phyloP scores from a whole-genome alignment of 2,888 invertebrate genomes.

The Clitarchus hookeri region DNA sequence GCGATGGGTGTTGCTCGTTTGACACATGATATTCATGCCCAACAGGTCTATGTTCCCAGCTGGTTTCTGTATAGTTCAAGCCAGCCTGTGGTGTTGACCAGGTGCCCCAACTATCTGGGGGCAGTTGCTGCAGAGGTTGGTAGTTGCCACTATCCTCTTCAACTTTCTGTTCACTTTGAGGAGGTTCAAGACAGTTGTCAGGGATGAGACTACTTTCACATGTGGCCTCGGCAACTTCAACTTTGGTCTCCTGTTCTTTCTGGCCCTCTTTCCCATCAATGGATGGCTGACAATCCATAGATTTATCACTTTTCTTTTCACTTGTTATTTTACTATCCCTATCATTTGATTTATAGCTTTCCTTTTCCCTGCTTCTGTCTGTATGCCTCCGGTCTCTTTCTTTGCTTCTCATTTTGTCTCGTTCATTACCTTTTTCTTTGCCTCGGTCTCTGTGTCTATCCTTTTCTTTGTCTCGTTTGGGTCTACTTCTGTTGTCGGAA shows the following conservation, averaged over 20 bases:
- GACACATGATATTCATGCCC: not conserved
- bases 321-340: slow-evolving; percentile 16
- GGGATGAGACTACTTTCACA: not conserved
- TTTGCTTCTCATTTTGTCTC: slow-evolving; percentile 8
- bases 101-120: not conserved
- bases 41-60: not conserved
- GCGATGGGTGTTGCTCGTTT: not conserved
- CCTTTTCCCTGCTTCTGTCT: slow-evolving; percentile 21
- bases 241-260: not conserved
- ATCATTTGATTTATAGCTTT: not conserved
- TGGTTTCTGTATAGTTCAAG: not conserved
- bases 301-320: slow-evolving; percentile 20
- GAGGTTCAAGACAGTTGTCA: not conserved
- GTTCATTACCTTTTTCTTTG: not conserved
- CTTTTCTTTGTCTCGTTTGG: slow-evolving; percentile 26
- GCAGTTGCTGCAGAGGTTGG: not conserved
- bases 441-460: slow-evolving; percentile 23
- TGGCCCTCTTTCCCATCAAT: not conserved
- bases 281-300: not conserved
- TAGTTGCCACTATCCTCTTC: not conserved
- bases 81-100: not conserved
- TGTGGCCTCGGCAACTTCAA: not conserved
- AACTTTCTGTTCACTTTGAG: not conserved
- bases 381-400: slow-evolving; percentile 7
- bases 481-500: not conserved